Base-by-base conservation (phyloP, 2,113 vertebrate species). In the Xiphophorus couchianus region DNA sequence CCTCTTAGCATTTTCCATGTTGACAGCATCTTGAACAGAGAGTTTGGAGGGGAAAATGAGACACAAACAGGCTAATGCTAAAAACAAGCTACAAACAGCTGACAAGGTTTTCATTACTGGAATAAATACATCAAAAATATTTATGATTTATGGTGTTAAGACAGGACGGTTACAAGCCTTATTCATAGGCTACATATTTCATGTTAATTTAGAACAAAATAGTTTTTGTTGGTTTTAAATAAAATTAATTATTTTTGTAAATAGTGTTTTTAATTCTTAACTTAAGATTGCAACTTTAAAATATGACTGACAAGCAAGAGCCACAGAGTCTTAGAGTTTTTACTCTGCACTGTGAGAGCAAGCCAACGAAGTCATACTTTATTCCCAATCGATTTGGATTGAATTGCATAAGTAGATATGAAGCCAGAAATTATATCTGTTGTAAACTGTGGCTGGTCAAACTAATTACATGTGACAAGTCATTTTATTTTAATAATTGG, bases 31-130 rank as follows among this genome's bases (percentile, higher is more conserved):
- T 87, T 90, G 60, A 78, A 74, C 62, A 73, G 88, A 87, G 51
- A 91, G 88, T 86, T 86, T 90, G 88, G 61, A 84, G 77, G 81
- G 67, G 76, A 81, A 88, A 80, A 84, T 76, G 58, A 85, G 78
- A 89, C 74, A 88, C 68, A 79, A 61, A 81, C 54, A 85, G 0
- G 76, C 89, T 87, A 80, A 84, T 0, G 61, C 89, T 79, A 74
- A 80, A 62, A 62, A 58, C n/a, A 66, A 0, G 39, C 37, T 72
- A 30, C 72, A 42, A 30, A 69, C 3, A 77, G 9, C 31, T 62
- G 13, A 42, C 39, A 30, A 65, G 27, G 7, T 10, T 33, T 22
- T 58, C 51, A 58, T 58, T 8, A 58, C 22, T n/a, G 10, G 25
- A 58, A 7, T 25, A 58, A 58, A 54, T 19, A 48, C 15, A 48